Base-by-base conservation (phyloP, 1,140 invertebrate species). In the Scaptomyza hsui region DNA sequence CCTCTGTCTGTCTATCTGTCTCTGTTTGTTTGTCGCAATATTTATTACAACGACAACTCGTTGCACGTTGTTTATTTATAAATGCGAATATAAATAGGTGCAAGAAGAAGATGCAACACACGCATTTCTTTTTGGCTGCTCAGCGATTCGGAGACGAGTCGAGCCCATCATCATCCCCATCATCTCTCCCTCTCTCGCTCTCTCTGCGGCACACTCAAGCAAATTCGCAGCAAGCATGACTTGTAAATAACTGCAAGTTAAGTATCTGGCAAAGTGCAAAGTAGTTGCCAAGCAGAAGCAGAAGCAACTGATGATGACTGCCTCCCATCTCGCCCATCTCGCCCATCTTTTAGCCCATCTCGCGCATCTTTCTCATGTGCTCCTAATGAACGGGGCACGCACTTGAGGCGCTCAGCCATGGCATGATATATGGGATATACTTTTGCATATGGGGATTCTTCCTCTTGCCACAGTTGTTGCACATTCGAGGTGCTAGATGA, bases 251-350 rank as follows among this genome's bases (percentile, higher is more conserved):
- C 86, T 89, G 72, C 75, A 78, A 89, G 86, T 89, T 89, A 89
- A 89, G 81, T 89, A 89, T 89, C 86, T 89, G 86, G 86, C 86
- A 89, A 89, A 89, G 86, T 89, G 86, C 78, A 89, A 89, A 89
- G 78, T 89, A 89, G 81, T 89, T 89, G 86, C 78, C 75, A 75
- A 78, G 78, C 59, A 70, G 80, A 80, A 65, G 44, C 68, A 72
- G 48, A 76, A 47, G 41, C 61, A 63, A 49, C 56, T 39, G 16
- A n/a, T 42, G 24, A 35, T 49, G 19, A 9, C 39, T 49, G 19
- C 12, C 26, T 26, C 45, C 29, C 13, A 6, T n/a, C 35, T 13
- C 5, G 19, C 51, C 41, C 41, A 52, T 12, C 19, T 13, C 41
- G 29, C 15, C 29, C 15, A 4, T 18, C 21, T 6, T 18, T n/a